phyloP scores from a whole-genome alignment of 2,797 vertebrate genomes.

The Falco novaeseelandiae region DNA sequence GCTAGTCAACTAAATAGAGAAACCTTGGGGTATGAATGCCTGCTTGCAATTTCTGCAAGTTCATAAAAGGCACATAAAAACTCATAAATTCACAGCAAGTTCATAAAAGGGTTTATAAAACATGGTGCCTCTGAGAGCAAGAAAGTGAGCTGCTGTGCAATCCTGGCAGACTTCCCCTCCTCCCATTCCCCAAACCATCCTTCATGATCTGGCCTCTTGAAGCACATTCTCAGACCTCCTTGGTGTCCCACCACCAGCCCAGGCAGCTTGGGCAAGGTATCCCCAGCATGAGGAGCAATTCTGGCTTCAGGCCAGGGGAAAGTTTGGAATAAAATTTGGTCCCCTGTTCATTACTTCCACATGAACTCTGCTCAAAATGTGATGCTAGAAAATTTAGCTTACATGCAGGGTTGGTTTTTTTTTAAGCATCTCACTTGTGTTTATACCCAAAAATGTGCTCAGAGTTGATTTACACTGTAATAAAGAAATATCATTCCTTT shows the following conservation, averaged over 20 bases:
- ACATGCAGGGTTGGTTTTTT: rapidly evolving
- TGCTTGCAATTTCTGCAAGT: background rate
- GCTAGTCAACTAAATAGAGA: background rate
- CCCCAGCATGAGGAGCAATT: rapidly evolving
- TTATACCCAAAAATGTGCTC: background rate
- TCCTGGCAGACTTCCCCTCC: background rate
- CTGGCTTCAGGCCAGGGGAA: background rate
- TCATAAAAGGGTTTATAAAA: background rate
- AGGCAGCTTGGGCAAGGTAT: background rate
- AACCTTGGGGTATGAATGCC: background rate
- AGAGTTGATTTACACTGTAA: background rate
- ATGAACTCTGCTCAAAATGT: background rate
- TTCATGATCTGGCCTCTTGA: background rate
- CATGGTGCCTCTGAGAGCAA: rapidly evolving
- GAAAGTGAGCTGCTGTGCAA: rapidly evolving
- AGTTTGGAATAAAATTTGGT: background rate
- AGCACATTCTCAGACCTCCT: background rate
- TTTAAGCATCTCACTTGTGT: background rate
- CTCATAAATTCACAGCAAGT: background rate
- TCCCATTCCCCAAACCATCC: background rate
- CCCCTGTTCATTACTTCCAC: background rate
- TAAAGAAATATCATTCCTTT: background rate
- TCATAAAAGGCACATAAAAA: background rate
- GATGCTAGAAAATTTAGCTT: background rate
- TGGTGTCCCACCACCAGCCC: background rate